Base-by-base conservation (phyloP, 2,113 vertebrate genomes). In the Sceloporus tristichus region DNA sequence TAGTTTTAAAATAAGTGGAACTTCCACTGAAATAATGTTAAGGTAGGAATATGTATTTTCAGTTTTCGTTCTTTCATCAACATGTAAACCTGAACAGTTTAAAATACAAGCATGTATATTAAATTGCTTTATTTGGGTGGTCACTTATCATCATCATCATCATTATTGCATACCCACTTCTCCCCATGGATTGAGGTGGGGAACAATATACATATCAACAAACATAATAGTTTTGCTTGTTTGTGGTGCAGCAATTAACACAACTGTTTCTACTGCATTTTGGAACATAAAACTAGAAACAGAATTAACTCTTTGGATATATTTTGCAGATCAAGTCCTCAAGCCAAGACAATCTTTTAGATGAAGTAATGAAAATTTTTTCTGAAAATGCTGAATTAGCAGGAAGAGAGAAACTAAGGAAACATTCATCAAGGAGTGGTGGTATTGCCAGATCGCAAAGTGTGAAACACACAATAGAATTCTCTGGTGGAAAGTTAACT, bases 261-360 rank as follows among this genome's bases (percentile, higher is more conserved):
- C 27, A 42, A 21, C n/a, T 40, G 13, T 29, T 34, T 85, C 5
- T 38, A 66, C 86, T 23, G 1, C 75, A 27, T 65, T 83, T 81
- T 90, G 86, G 76, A 80, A 75, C 86, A 85, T 8, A 76, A 19
- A 10, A 85, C 62, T 3, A 65, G 66, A 34, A 53, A 23, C 29
- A 27, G 29, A 91, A 25, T 85, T n/a, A 86, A 82, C 38, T 0
- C 34, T 62, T 83, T 90, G 91, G 42, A 0, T 93, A 1, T 34
- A 75, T 92, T 93, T 85, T 78, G 79, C 95, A 96, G 95, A 90
- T 97, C 59, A 96, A 98, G 95, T 98, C 97, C 82, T 97, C 97
- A 89, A 98, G 98, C 90, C 98, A 98, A 94, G 98, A 99, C 94
- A 98, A 98, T 95, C 97, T 99, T 92, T 97, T 98, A 42, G 98